phyloP scores from a whole-genome alignment of 2,113 vertebrate genomes.

The Ptyas mucosa region DNA sequence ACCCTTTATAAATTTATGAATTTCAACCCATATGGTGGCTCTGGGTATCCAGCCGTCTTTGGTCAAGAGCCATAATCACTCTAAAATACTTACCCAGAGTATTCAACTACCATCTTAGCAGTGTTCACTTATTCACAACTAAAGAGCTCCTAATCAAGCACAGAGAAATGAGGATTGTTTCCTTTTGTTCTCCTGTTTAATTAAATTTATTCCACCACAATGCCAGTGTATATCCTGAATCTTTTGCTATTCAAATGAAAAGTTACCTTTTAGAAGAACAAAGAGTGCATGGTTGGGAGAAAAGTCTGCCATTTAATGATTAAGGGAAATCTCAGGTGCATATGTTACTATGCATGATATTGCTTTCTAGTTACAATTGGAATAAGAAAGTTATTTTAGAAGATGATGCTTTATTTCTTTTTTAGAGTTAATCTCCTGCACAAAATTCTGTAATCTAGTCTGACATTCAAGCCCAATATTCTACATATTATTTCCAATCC shows the following conservation, averaged over 20 bases:
- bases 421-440: conserved; percentile 5
- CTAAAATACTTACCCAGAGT: conserved; percentile 29
- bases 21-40: conserved; percentile 48
- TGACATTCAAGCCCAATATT: conserved; percentile 32
- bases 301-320: conserved; percentile 50
- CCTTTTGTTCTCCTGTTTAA: conserved; percentile 71
- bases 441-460: conserved; percentile 18
- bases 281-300: conserved; percentile 49
- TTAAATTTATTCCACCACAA: conserved; percentile 69
- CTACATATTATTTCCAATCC: neutral
- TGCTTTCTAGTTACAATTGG: conserved; percentile 56
- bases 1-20: conserved; percentile 8
- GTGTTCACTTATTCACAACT: conserved; percentile 52
- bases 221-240: conserved; percentile 57
- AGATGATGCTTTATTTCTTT: conserved; percentile 36
- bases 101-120: conserved; percentile 52
- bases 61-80: conserved; percentile 44
- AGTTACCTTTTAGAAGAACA: conserved; percentile 57
- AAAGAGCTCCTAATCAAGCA: conserved; percentile 65
- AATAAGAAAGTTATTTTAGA: conserved; percentile 47
- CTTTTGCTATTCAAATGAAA: conserved; percentile 69
- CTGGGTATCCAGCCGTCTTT: conserved; percentile 52
- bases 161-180: conserved; percentile 59
- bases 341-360: conserved; percentile 51
- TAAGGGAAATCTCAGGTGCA: conserved; percentile 61